phyloP scores from a whole-genome alignment of 2,888 invertebrate species.

The Fragum fragum region DNA sequence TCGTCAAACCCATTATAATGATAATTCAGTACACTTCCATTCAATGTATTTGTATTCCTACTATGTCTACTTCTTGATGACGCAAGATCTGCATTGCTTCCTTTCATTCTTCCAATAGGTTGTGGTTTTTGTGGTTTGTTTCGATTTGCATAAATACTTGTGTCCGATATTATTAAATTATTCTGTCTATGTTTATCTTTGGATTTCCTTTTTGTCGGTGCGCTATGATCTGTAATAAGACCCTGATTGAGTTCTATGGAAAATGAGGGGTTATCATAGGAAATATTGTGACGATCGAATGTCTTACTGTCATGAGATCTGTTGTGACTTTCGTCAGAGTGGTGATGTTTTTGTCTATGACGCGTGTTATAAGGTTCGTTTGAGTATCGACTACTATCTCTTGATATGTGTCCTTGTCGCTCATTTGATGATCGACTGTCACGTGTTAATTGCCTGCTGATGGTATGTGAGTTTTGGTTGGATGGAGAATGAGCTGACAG shows the following conservation, averaged over 20 bases:
- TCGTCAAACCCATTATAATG: constrained; percentile 64
- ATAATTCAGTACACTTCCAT: constrained; percentile 64
- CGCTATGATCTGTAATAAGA: not conserved
- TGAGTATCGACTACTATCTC: constrained; percentile 14
- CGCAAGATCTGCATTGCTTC: constrained; percentile 66
- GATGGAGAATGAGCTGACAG: constrained; percentile 37
- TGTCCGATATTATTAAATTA: constrained; percentile 49
- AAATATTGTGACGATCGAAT: constrained; percentile 11
- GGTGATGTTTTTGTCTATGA: constrained; percentile 14
- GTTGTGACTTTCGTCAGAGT: constrained; percentile 32
- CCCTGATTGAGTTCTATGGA: not conserved
- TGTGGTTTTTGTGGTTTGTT: constrained; percentile 16
- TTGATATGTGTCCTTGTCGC: not conserved
- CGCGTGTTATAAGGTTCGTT: not conserved
- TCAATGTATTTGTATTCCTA: constrained; percentile 75
- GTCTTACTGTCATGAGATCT: constrained; percentile 21
- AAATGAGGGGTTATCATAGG: constrained; percentile 13
- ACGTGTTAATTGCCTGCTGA: not conserved
- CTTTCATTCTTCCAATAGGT: constrained; percentile 28
- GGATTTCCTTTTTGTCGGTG: not conserved
- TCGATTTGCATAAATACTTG: constrained; percentile 44
- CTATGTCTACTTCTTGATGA: constrained; percentile 69
- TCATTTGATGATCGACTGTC: constrained; percentile 1
- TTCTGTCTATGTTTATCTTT: constrained; percentile 13
- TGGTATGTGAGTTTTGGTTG: constrained; percentile 1